phyloP scores from a whole-genome alignment of 2,113 vertebrate species.

The Sarotherodon lohbergeri region DNA sequence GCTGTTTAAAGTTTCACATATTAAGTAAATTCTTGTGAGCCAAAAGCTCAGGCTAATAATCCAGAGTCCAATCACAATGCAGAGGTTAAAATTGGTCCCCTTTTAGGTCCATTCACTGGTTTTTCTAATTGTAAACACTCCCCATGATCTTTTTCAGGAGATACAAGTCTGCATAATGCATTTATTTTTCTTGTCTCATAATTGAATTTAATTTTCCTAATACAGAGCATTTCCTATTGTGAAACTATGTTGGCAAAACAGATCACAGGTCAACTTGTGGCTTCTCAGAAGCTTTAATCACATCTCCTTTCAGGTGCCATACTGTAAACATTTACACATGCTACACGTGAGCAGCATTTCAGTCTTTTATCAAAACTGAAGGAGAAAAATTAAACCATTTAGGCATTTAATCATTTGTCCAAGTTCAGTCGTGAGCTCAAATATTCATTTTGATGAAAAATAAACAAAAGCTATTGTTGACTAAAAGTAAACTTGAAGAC shows the following conservation, averaged over 20 bases:
- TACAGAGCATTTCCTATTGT: accelerated
- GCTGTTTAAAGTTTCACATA: background rate
- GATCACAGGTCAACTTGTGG: background rate
- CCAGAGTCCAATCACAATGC: background rate
- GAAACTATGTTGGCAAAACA: background rate
- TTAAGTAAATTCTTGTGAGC: background rate
- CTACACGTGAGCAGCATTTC: background rate
- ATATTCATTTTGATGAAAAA: background rate
- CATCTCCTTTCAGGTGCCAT: background rate
- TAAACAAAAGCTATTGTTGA: background rate
- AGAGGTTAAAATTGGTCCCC: background rate
- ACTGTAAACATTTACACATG: background rate
- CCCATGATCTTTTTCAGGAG: background rate
- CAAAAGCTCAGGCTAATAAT: background rate
- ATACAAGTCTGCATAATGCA: background rate
- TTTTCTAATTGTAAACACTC: background rate
- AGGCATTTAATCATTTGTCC: background rate
- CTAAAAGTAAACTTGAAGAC: background rate
- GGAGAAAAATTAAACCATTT: accelerated
- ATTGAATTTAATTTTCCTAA: background rate
- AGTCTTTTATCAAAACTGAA: background rate
- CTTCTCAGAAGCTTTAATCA: background rate
- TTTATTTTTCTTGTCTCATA: background rate
- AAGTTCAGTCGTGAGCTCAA: background rate
- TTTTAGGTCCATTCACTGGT: background rate